Conservation (phyloP, 2,888 invertebrate species). For the Pyrrhia umbra region DNA sequence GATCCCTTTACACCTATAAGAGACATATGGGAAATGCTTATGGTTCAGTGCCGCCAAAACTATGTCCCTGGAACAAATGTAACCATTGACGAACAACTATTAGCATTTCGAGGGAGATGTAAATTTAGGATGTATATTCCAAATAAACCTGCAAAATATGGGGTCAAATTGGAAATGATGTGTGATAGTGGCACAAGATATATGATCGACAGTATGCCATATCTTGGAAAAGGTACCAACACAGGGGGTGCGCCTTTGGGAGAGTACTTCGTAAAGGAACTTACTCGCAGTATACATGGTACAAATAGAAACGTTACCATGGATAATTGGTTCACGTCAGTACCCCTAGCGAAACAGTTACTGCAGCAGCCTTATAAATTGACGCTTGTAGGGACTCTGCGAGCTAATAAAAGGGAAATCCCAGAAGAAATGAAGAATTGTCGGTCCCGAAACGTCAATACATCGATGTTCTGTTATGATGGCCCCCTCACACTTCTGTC, state of each 20-base stretch:
- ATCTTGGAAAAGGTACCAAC: slow-evolving; percentile 19
- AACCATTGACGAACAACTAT: slow-evolving; percentile 22
- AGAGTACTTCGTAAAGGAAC: slow-evolving; percentile 24
- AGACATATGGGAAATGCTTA: slow-evolving; percentile 26
- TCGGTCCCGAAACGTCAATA: neutral
- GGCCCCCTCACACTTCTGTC: slow-evolving; percentile 64
- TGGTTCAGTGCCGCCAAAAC: slow-evolving; percentile 15
- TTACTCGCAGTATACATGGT: slow-evolving; percentile 13
- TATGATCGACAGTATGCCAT: slow-evolving; percentile 26
- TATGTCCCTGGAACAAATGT: slow-evolving; percentile 19
- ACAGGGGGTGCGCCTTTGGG: slow-evolving; percentile 23
- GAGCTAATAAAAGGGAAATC: neutral
- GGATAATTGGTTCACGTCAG: slow-evolving; percentile 39
- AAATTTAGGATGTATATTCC: slow-evolving; percentile 34
- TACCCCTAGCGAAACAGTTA: slow-evolving; percentile 11
- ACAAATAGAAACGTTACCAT: slow-evolving; percentile 16
- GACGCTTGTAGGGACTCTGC: slow-evolving; percentile 17
- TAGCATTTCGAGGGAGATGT: slow-evolving; percentile 25
- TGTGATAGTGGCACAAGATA: slow-evolving; percentile 59
- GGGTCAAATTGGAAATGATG: slow-evolving; percentile 66
- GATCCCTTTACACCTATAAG: slow-evolving; percentile 22
- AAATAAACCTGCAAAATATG: slow-evolving; percentile 59
- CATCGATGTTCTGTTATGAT: slow-evolving; percentile 65
- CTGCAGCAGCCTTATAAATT: slow-evolving; percentile 23
- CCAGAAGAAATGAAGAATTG: slow-evolving; percentile 33